Evolutionary conservation across 2,113 vertebrate species (phyloP).

Genomic region (Aegithalos caudatus): DNA sequence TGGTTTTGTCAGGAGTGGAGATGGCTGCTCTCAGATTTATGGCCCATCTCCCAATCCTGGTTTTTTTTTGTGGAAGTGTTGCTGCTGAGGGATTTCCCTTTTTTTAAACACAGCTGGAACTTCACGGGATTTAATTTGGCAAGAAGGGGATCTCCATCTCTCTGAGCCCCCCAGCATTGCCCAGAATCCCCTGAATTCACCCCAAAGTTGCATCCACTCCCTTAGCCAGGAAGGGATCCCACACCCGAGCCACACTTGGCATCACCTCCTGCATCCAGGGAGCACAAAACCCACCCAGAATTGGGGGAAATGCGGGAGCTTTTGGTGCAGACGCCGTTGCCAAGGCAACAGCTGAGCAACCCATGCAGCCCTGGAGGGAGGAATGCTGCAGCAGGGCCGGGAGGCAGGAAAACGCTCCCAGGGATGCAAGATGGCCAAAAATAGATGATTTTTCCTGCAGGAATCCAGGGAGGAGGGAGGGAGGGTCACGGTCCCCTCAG

Average conservation of each 20-base stretch:
- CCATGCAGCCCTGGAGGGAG: background rate
- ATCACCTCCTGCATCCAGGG: background rate
- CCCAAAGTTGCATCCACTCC: background rate
- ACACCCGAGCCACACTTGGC: rapidly evolving
- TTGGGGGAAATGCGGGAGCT: background rate
- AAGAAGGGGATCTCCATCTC: background rate
- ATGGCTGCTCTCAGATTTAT: conserved; percentile 30
- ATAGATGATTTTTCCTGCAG: background rate
- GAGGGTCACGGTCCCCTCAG: background rate
- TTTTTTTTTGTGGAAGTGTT: background rate
- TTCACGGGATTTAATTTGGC: background rate
- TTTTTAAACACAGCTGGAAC: background rate
- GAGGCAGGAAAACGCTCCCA: background rate
- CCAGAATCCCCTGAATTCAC: background rate
- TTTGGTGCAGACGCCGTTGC: conserved; percentile 39
- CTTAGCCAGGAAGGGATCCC: background rate
- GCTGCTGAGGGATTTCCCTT: background rate
- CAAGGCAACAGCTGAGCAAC: background rate
- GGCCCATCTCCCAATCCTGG: background rate
- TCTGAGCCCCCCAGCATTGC: background rate
- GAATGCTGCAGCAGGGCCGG: background rate
- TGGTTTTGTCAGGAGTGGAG: background rate
- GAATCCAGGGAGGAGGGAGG: background rate
- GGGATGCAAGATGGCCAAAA: background rate
- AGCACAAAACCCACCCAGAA: background rate